Percentiles rank a stretch among this genome's conserved stretches.
Conservation (phyloP, 2,888 invertebrate genomes). For the Adelognathus sp. region DNA sequence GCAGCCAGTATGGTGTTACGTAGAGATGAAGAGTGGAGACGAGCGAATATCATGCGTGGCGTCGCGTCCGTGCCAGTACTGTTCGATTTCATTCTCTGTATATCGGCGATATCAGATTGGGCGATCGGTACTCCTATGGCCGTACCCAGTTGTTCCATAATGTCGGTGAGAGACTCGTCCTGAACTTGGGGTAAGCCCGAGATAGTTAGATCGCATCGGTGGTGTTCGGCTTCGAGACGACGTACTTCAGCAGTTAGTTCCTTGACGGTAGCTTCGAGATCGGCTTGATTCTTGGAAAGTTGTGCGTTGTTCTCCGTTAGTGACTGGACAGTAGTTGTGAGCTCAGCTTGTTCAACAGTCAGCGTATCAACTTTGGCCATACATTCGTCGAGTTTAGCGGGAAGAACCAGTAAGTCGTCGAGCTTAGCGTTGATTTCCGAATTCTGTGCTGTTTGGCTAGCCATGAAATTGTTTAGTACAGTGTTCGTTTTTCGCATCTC, state of each 20-base stretch:
- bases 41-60: neutral
- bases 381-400: neutral
- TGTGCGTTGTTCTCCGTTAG: neutral
- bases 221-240: neutral
- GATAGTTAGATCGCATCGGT: neutral
- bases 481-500: neutral
- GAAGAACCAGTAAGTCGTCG: neutral
- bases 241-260: neutral
- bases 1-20: neutral
- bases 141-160: neutral
- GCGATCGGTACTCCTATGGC: neutral
- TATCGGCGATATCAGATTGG: neutral
- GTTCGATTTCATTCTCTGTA: neutral
- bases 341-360: neutral
- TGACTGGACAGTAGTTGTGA: neutral
- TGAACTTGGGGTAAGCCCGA: neutral
- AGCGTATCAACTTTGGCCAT: neutral
- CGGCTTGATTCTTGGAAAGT: neutral
- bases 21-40: neutral
- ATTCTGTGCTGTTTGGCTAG: neutral
- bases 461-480: neutral
- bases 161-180: neutral
- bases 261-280: neutral
- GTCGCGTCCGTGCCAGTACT: neutral
- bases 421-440: neutral